Percentiles rank a stretch among this genome's conserved stretches.
These are phyloP conservation scores for Odiellus spinosus DNA, from an alignment of 2,888 invertebrate species.

Conservation along the genomic window DNA sequence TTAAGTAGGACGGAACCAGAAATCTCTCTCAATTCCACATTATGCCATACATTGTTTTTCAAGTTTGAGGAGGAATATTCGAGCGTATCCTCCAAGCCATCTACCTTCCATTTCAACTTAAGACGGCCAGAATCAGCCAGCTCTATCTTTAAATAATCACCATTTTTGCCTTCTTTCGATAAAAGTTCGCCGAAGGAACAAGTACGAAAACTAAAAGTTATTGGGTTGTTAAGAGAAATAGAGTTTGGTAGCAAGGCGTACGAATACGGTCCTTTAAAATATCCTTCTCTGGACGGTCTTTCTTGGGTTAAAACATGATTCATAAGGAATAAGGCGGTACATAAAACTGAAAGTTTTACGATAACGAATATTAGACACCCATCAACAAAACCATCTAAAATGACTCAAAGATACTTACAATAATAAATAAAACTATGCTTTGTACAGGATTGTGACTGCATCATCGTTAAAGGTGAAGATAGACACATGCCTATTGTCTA, in stretches of 20 bases:
- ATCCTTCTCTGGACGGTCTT: constrained; percentile 10
- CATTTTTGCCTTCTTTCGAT: constrained; percentile 17
- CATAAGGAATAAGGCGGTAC: too few species aligned
- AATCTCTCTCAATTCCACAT: constrained; percentile 15
- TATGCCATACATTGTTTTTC: constrained; percentile 19
- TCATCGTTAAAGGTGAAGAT: too few species aligned
- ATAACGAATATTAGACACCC: too few species aligned
- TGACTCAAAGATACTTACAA: too few species aligned
- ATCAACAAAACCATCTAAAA: too few species aligned
- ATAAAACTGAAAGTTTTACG: too few species aligned
- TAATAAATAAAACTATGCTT: too few species aligned
- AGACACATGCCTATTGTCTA: too few species aligned
- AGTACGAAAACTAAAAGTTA: constrained; percentile 20
- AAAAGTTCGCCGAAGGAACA: constrained; percentile 19
- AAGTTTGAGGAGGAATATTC: constrained; percentile 9
- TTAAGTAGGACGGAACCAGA: constrained; percentile 11
- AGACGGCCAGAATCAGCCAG: constrained; percentile 12
- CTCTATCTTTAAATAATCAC: constrained; percentile 15
- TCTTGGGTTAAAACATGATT: too few species aligned
- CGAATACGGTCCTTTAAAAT: constrained; percentile 14
- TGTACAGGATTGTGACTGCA: too few species aligned
- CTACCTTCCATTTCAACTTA: constrained; percentile 13
- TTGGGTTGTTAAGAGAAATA: constrained; percentile 12
- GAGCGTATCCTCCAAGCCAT: constrained; percentile 2
- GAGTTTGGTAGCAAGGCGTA: constrained; percentile 12